Evolutionary conservation across 2,113 vertebrate species (phyloP), one percentile per base, ranked within the genome.

Genomic region (Arothron firmamentum): DNA sequence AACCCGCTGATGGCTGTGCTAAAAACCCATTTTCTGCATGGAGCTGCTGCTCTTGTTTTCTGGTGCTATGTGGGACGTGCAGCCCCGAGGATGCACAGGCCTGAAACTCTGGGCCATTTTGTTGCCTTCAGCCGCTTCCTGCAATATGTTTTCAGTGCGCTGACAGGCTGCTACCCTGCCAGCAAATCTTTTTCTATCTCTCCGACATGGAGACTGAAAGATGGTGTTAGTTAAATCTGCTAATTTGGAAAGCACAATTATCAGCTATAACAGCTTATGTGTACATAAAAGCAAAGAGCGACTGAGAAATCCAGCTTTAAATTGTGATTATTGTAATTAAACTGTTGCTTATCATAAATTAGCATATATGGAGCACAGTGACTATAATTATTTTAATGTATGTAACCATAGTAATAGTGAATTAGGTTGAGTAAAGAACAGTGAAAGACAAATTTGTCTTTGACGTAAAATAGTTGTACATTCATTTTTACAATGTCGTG

Each of bases 21-120:
- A 74, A 75, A 83, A 83, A 85, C 83, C 83, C 61, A 81, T 60
- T 85, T 85, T 76, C 70, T 3, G 18, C 65, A 52, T 15, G 34
- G 16, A n/a, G 18, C 31, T n/a, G 19, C 49, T 2, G 17, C 23
- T 51, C 57, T 17, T 56, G 48, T 34, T 7, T 46, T 2, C 7
- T 50, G 55, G 28, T 31, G 6, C 16, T 67, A 80, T 80, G 43
- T 83, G 65, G 67, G 65, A 1, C 71, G 67, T 17, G 8, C 31
- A 62, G 50, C 21, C 74, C 46, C 23, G 11, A 49, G 67, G 64
- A 56, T 17, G 28, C 25, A 50, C 20, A 13, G 52, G 15, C 42
- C 51, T 2, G 0, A 20, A 14, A 15, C 48, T 47, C 3, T 11
- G 21, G 38, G 66, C 56, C 6, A 50, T 62, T 57, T 45, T 45